A percentile compares a stretch with the other conserved stretches of the same genome.
Conservation (phyloP, 2,888 invertebrate genomes). For the Nomada flava region DNA sequence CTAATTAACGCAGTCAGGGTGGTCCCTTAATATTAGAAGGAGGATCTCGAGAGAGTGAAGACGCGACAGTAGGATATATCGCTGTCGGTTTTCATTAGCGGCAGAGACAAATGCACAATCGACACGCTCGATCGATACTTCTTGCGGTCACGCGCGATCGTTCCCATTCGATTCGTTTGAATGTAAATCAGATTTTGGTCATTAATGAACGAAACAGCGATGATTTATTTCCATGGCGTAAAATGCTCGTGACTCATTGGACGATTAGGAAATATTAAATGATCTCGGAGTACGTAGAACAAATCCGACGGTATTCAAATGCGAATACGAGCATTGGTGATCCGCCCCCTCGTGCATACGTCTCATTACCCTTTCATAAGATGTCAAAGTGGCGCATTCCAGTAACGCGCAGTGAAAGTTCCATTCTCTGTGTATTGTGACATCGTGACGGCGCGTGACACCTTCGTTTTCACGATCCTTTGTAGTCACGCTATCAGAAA, state of each 20-base stretch:
- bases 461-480: conserved; percentile 13
- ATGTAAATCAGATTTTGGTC: too few species aligned
- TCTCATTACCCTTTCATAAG: conserved; percentile 64
- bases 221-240: neutral
- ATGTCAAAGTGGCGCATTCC: conserved; percentile 40
- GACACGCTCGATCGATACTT: conserved; percentile 51
- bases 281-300: neutral
- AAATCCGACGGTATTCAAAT: conserved; percentile 3
- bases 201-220: neutral
- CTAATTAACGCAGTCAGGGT: conserved; percentile 79
- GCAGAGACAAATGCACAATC: conserved; percentile 70
- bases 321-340: conserved; percentile 6
- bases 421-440: conserved; percentile 40
- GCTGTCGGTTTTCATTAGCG: conserved; percentile 75
- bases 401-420: conserved; percentile 42
- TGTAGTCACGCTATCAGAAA: neutral
- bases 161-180: neutral
- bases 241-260: neutral
- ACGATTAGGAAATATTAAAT: conserved; percentile 8
- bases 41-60: conserved; percentile 61
- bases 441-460: conserved; percentile 39
- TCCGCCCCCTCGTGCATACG: conserved; percentile 45
- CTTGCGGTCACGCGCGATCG: conserved; percentile 5
- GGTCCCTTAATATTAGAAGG: conserved; percentile 75
- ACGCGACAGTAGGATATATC: conserved; percentile 74